phyloP scores from a whole-genome alignment of 2,113 vertebrate genomes.

The Orthonyx spaldingii region DNA sequence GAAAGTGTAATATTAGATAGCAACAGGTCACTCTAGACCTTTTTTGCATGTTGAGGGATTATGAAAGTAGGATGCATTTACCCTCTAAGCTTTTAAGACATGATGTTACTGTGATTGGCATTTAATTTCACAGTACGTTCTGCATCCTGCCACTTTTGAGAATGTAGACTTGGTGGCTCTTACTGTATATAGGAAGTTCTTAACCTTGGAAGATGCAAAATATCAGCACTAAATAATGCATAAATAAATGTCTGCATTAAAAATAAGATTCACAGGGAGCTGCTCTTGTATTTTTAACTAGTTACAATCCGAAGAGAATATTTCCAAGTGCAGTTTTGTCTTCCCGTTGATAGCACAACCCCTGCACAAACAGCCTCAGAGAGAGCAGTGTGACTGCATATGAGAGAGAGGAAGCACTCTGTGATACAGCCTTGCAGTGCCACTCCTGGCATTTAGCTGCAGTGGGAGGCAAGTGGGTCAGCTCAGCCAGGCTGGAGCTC shows the following conservation, averaged over 20 bases:
- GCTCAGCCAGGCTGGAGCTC: neutral
- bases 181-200: neutral
- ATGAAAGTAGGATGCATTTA: conserved; percentile 32
- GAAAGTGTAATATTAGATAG: neutral
- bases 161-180: neutral
- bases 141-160: neutral
- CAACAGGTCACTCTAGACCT: neutral
- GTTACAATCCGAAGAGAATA: neutral
- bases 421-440: neutral
- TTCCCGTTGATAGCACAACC: neutral
- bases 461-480: neutral
- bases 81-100: conserved; percentile 36
- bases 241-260: neutral
- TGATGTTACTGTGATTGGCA: neutral
- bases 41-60: neutral
- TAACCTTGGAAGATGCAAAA: neutral
- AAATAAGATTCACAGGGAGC: neutral
- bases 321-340: neutral
- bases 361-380: neutral
- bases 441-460: neutral
- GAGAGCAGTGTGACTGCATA: neutral
- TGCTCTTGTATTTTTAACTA: neutral
- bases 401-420: neutral
- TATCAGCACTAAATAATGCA: neutral
- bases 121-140: neutral